These are phyloP conservation scores for Neoarius graeffei DNA, from an alignment of 2,113 vertebrate species.

Conservation along the genomic window DNA sequence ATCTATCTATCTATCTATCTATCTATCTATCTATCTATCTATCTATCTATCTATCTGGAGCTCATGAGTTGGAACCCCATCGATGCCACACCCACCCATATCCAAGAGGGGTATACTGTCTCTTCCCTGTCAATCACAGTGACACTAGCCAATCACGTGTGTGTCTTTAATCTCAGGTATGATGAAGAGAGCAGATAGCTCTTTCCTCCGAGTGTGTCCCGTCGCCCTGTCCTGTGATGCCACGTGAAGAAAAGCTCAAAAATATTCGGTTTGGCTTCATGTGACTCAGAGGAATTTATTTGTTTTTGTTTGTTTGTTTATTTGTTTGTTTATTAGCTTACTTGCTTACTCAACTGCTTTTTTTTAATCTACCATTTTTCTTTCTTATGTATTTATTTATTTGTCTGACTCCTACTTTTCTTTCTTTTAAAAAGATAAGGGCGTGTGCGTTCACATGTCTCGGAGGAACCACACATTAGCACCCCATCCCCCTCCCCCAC, in stretches of 20 bases:
- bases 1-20: neutral
- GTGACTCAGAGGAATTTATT: neutral
- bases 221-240: too few species aligned
- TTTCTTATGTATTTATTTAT: neutral
- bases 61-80: neutral
- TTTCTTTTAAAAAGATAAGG: neutral
- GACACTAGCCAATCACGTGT: neutral
- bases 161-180: neutral
- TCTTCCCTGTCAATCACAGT: neutral
- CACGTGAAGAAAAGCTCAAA: neutral
- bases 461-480: neutral
- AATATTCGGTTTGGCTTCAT: neutral
- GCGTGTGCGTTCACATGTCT: neutral
- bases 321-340: too few species aligned
- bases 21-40: neutral
- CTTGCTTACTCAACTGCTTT: too few species aligned
- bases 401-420: neutral
- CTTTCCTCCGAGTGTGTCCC: neutral
- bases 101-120: neutral
- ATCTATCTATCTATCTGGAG: neutral
- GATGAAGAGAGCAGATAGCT: neutral
- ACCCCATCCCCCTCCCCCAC: neutral
- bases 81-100: neutral
- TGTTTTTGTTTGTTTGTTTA: neutral
- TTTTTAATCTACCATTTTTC: too few species aligned